Percentiles rank a stretch among this genome's conserved stretches.
Conservation (phyloP, 2,797 vertebrate genomes). For the Callimico goeldii region DNA sequence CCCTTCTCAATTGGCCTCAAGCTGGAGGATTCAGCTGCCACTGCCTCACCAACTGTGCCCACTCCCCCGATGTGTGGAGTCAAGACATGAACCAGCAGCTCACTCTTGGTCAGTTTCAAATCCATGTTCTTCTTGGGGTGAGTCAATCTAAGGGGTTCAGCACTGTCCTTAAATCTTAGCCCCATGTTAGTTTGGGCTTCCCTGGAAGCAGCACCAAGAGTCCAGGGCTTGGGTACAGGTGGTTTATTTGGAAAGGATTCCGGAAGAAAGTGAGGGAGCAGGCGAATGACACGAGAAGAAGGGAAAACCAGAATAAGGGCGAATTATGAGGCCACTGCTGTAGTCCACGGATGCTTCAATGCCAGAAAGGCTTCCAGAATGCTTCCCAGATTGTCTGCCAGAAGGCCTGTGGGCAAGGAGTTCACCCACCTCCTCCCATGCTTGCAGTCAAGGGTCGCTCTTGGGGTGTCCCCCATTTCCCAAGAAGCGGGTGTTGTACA, state of each 20-base stretch:
- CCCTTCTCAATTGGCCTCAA: neutral
- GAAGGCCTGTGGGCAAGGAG: neutral
- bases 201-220: neutral
- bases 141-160: neutral
- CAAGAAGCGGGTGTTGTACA: neutral
- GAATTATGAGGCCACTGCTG: neutral
- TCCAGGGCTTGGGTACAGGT: neutral
- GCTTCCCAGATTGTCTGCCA: neutral
- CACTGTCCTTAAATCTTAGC: neutral
- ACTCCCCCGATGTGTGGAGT: neutral
- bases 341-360: too few relatives aligned
- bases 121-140: neutral
- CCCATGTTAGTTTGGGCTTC: neutral
- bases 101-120: neutral
- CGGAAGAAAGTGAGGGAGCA: neutral
- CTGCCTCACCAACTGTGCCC: accelerated
- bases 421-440: neutral
- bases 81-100: neutral
- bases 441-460: neutral
- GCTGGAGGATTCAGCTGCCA: too few relatives aligned
- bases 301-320: neutral
- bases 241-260: neutral
- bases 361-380: neutral
- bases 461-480: neutral
- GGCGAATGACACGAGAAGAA: neutral